Evolutionary conservation across 2,888 invertebrate genomes (phyloP), one percentile per base, ranked within the genome.

Genomic region (Brachyptera risi): DNA sequence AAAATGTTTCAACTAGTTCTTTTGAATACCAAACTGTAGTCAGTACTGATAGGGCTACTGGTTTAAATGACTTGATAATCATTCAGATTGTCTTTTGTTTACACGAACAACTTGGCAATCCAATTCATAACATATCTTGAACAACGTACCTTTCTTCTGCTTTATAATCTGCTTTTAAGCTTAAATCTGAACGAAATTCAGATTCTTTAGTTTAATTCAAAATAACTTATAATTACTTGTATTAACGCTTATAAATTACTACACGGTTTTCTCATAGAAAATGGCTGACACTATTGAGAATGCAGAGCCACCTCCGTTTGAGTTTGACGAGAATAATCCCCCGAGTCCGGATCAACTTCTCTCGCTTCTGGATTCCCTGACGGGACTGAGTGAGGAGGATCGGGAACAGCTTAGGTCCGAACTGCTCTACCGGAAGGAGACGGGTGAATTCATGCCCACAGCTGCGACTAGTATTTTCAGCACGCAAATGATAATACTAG

Each of bases 381-480:
- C 65, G 3, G 83, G 80, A 1, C 69, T 88, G 1, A 75, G 79
- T 56, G 86, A 86, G 3, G 83, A 83, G 21, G 81, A 85, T 57
- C 84, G 80, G 65, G 81, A 81, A n/a, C 79, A 76, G 58, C 68
- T 88, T 19, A 78, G 76, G 59, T 75, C 75, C 1, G 21, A 64
- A 24, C 23, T 64, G 17, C 26, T 61, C 21, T 35, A 47, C 23
- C 59, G 24, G 11, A 11, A 37, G 50, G 31, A 49, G 54, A 17
- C 19, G 9, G 56, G 26, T 21, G 38, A 31, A 13, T 13, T 37
- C n/a, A 47, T 51, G 15, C 56, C 15, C 31, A 37, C 54, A 19
- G 47, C 60, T n/a, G 56, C 56, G 13, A 31, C 26, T 42, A 26
- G 23, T 26, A n/a, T 24, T 15, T 54, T 54, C 13, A 54, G 50